Evolutionary conservation across 2,797 vertebrate genomes (phyloP), one percentile per base, ranked within the genome.

Genomic region (Oophaga sylvatica): DNA sequence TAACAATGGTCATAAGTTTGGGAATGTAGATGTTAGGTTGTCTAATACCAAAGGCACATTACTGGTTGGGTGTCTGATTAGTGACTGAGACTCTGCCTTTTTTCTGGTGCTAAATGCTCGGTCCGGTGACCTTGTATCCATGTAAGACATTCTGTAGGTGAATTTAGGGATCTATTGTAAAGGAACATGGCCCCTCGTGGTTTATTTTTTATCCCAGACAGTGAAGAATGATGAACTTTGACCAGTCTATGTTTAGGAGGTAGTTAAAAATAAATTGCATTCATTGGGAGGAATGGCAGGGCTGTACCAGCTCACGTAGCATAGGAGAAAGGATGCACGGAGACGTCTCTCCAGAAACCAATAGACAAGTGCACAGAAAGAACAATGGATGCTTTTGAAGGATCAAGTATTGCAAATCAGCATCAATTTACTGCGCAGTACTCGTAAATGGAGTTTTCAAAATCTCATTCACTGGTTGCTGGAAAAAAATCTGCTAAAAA

Each of bases 211-310:
- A 41, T 31, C 41, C 41, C 79, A 76, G 17, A 53, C 80, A 76
- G 35, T 87, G 56, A 31, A 81, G 80, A n/a, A 53, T 22, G 29
- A 16, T 81, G 78, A 71, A 78, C 62, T 57, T 31, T 80, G 76
- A 22, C 85, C 85, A 87, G 67, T 17, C 29, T 53, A 53, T 80
- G 62, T 80, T 73, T 84, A 59, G 17, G 82, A 62, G 26, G 29
- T 20, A 48, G 78, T 73, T 87, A 87, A 73, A 81, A 87, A 87
- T 87, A 87, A 75, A n/a, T 1, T 7, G 5, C 7, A 56, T 35
- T 11, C 63, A 68, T 59, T 16, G 41, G 59, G 65, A 12, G 19
- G 65, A 70, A 59, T 83, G 29, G 16, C 81, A 83, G 67, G 31
- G 12, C 48, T 22, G 17, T 71, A 41, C 17, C 45, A 35, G 81